These are phyloP conservation scores for Meloidogyne hapla DNA, from an alignment of 1,140 invertebrate genomes.

Conservation along the genomic window DNA sequence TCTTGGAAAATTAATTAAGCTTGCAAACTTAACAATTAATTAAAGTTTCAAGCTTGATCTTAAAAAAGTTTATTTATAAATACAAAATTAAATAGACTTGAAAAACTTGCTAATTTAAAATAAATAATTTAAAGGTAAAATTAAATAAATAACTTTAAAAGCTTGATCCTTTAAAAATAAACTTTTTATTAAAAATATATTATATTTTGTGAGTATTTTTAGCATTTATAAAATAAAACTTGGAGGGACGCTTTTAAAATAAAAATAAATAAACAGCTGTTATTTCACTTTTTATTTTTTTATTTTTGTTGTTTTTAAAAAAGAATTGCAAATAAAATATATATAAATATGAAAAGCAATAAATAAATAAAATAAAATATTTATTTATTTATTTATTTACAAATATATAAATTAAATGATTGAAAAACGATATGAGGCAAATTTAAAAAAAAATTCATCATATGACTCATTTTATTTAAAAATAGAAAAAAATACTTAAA, in stretches of 20 bases:
- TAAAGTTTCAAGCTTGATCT: no score
- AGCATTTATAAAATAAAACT: neutral
- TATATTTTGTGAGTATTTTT: neutral
- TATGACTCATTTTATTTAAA: neutral
- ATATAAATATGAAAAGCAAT: neutral
- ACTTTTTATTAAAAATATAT: no score
- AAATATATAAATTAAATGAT: conserved; percentile 1
- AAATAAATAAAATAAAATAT: neutral
- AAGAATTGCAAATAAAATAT: neutral
- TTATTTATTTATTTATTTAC: neutral
- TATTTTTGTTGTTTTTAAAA: neutral
- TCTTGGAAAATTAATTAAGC: no score
- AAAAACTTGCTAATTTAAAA: neutral
- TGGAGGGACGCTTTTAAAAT: neutral
- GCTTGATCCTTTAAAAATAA: neutral
- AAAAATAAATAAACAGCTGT: neutral
- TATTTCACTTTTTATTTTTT: neutral
- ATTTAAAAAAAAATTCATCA: neutral
- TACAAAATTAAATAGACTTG: neutral
- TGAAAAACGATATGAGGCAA: neutral
- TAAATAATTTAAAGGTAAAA: no score
- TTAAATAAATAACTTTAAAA: no score
- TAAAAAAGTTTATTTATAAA: no score
- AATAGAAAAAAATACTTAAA: no score
- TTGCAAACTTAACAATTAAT: no score